Evolutionary conservation across 35 echinoderm and acorn worm species (phyloP).

Genomic region (Apostichopus japonicus): DNA sequence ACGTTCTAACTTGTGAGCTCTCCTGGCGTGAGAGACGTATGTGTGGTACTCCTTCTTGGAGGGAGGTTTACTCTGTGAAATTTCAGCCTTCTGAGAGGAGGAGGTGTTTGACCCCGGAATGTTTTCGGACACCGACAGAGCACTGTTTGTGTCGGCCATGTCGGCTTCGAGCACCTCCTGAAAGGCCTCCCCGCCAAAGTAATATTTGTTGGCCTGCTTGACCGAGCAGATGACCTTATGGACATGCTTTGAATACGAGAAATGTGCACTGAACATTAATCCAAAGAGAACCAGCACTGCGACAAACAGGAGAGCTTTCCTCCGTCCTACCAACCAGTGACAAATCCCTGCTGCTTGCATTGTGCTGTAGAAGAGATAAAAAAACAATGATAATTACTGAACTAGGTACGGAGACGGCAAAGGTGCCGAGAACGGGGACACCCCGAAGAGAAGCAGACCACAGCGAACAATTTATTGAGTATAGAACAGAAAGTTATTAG

Average conservation of each 20-base stretch:
- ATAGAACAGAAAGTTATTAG: too few species aligned
- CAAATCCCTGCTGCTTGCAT: conserved; percentile 57
- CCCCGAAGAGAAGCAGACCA: too few species aligned
- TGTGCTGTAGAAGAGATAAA: conserved; percentile 27
- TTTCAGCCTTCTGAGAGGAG: background rate
- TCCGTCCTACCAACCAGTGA: conserved; percentile 51
- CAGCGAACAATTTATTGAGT: too few species aligned
- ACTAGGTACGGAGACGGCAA: too few species aligned
- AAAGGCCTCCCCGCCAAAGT: conserved; percentile 41
- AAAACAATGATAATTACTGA: background rate
- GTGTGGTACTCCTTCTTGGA: conserved; percentile 22
- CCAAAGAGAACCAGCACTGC: conserved; percentile 2
- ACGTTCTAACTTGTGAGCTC: conserved; percentile 38
- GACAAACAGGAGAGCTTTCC: conserved; percentile 36
- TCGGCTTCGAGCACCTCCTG: conserved; percentile 31
- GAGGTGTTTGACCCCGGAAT: background rate
- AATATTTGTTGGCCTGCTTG: conserved; percentile 53
- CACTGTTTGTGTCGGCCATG: conserved; percentile 16
- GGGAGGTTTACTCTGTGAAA: conserved; percentile 25
- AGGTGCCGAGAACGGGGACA: too few species aligned
- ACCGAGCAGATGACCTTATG: conserved; percentile 51
- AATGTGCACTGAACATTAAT: conserved; percentile 49
- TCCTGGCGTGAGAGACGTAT: conserved; percentile 31
- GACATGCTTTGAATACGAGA: conserved; percentile 55
- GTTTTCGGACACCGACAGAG: conserved; percentile 17